Conservation (phyloP, 37 sponge, comb jelly and placozoan genomes). For the Amphimedon queenslandica region DNA sequence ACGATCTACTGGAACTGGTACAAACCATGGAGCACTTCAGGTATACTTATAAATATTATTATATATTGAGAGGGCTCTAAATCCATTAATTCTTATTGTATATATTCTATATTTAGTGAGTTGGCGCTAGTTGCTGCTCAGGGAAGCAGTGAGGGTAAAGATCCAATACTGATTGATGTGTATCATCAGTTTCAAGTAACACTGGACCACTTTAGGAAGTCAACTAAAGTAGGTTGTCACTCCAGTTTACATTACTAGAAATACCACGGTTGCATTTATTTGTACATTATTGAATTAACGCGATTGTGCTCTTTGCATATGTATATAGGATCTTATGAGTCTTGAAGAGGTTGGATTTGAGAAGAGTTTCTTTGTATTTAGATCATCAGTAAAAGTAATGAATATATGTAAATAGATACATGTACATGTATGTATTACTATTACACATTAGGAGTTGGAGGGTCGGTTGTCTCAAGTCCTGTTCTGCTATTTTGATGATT, state of each 20-base stretch:
- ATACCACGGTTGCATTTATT: neutral
- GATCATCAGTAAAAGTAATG: constrained; percentile 36
- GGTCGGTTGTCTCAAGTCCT: constrained; percentile 34
- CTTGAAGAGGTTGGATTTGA: constrained; percentile 61
- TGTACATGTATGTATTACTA: neutral
- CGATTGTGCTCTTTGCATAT: neutral
- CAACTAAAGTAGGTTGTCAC: constrained; percentile 14
- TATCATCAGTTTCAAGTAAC: constrained; percentile 35
- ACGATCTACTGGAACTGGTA: constrained; percentile 85
- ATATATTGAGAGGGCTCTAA: too few relatives aligned
- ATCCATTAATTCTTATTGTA: too few relatives aligned
- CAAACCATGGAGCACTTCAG: constrained; percentile 82
- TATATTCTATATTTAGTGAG: constrained; percentile 3
- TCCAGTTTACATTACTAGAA: neutral
- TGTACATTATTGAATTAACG: neutral
- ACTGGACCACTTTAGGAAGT: constrained; percentile 27
- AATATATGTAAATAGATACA: neutral
- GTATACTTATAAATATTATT: constrained; percentile 11
- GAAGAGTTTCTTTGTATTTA: constrained; percentile 72
- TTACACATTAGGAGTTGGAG: constrained; percentile 44
- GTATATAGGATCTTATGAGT: constrained; percentile 48
- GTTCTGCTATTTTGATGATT: constrained; percentile 25
- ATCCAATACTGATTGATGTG: constrained; percentile 52
- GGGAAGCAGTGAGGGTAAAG: constrained; percentile 10
- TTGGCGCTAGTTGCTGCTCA: neutral